Evolutionary conservation across 1,140 invertebrate species (phyloP).

Genomic region (Dendroctonus valens): DNA sequence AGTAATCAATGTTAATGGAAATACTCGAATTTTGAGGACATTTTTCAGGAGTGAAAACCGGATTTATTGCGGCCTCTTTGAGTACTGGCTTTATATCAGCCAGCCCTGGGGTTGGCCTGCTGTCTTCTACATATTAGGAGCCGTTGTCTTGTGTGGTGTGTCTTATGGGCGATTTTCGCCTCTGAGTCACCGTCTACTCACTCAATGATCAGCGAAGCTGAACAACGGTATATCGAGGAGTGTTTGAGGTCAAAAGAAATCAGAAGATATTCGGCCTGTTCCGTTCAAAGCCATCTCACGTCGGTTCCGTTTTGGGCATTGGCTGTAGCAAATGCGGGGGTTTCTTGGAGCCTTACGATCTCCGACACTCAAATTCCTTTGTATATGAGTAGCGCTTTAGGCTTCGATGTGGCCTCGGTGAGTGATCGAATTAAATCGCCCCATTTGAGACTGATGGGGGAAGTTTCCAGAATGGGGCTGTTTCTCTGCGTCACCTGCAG

Average conservation of each 20-base stretch:
- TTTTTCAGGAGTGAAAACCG: conserved; percentile 40
- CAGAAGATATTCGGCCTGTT: too few species aligned
- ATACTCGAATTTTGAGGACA: not conserved
- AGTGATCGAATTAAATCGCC: conserved; percentile 54
- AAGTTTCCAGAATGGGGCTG: conserved; percentile 48
- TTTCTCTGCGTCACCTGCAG: not conserved
- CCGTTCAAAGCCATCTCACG: too few species aligned
- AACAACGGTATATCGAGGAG: conserved; percentile 61
- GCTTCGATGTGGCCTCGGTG: conserved; percentile 59
- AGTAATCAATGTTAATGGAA: not conserved
- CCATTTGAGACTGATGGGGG: conserved; percentile 45
- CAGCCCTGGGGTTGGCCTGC: too few species aligned
- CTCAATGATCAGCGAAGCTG: conserved; percentile 56
- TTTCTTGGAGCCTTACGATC: conserved; percentile 92
- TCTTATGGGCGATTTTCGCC: conserved; percentile 61
- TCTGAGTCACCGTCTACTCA: conserved; percentile 64
- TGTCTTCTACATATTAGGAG: conserved; percentile 74
- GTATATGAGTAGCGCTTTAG: conserved; percentile 80
- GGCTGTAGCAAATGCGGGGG: too few species aligned
- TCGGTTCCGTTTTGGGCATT: too few species aligned
- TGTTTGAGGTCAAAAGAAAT: conserved; percentile 36
- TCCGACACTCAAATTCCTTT: conserved; percentile 86
- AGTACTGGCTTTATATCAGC: conserved; percentile 63
- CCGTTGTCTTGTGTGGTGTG: conserved; percentile 59
- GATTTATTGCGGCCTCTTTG: conserved; percentile 68